Evolutionary conservation across 1,140 invertebrate species (phyloP), one percentile per base, ranked within the genome.

Genomic region (Triops longicaudatus): DNA sequence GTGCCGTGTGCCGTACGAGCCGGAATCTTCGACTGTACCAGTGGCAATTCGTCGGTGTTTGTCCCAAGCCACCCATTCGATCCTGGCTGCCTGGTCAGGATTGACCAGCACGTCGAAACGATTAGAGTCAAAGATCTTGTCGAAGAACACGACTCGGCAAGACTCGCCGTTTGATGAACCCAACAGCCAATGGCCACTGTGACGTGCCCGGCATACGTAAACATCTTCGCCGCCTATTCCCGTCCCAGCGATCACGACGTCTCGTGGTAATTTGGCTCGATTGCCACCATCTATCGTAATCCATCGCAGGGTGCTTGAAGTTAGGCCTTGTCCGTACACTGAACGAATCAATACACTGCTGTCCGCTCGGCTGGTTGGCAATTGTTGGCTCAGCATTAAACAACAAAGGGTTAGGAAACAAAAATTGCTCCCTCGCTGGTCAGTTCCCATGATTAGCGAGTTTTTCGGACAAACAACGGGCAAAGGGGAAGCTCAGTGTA

Each of bases 21-120:
- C 83, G 4, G 82, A 79, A 76, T 88, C 85, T 1, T 88, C 85
- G 10, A 93, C 89, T n/a, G 89, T 87, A 4, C 92, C 92, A 26
- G 85, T 84, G 0, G 88, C 88, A 1, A 86, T 82, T 3, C 85
- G 80, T 76, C 83, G 86, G 81, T 88, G 92, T 82, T 90, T 92
- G 78, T 87, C 84, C 90, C 91, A 93, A 11, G 85, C 81, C 9
- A 87, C 84, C 92, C 92, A 94, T 75, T 85, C 88, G 0, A 93
- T 85, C 63, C 91, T 86, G 1, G 89, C 91, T n/a, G 91, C 88
- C 75, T 89, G 88, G 78, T 93, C 91, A 74, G 90, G 87, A 83
- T 93, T 94, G 80, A 92, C 88, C 14, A 93, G 83, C 4, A 93
- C 86, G 81, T 94, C 91, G 81, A 92, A 93, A 41, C 86, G 83